Evolutionary conservation across 2,113 vertebrate species (phyloP).

Genomic region (Synodontis membranacea): DNA sequence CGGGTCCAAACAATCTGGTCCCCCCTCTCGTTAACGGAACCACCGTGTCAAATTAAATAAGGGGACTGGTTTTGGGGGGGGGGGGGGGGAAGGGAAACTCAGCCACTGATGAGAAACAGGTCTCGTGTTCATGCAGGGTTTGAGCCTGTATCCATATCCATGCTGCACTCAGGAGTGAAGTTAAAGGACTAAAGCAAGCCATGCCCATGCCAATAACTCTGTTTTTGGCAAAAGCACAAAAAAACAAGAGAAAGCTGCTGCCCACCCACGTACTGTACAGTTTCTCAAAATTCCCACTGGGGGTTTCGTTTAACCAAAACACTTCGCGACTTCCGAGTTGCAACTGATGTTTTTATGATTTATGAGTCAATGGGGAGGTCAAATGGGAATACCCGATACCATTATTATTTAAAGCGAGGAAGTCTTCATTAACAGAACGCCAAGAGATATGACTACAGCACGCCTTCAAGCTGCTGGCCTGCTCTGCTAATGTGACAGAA

Average conservation of each 20-base stretch:
- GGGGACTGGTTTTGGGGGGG: slow-evolving; percentile 50
- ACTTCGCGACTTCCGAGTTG: slow-evolving; percentile 13
- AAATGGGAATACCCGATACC: slow-evolving; percentile 1
- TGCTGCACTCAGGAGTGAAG: slow-evolving; percentile 58
- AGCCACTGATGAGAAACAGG: slow-evolving; percentile 63
- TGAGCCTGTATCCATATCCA: slow-evolving; percentile 50
- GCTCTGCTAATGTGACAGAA: slow-evolving; percentile 53
- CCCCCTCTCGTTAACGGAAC: slow-evolving; percentile 63
- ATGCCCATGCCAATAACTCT: slow-evolving; percentile 57
- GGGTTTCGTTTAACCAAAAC: slow-evolving; percentile 28
- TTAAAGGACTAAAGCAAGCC: slow-evolving; percentile 54
- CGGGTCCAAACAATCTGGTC: slow-evolving; percentile 50
- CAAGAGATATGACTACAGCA: slow-evolving; percentile 41
- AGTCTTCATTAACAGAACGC: slow-evolving; percentile 49
- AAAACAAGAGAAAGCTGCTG: slow-evolving; percentile 52
- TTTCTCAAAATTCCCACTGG: slow-evolving; percentile 48
- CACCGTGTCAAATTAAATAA: slow-evolving; percentile 63
- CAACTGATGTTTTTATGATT: slow-evolving; percentile 5
- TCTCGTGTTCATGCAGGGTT: slow-evolving; percentile 43
- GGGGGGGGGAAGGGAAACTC: slow-evolving; percentile 27
- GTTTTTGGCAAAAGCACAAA: slow-evolving; percentile 30
- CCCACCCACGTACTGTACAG: slow-evolving; percentile 58
- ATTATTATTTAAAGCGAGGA: slow-evolving; percentile 9
- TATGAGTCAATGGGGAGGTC: background rate
- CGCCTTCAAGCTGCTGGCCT: slow-evolving; percentile 24